These are phyloP conservation scores for Eumeta japonica DNA, from an alignment of 1,140 invertebrate genomes.

Conservation along the genomic window DNA sequence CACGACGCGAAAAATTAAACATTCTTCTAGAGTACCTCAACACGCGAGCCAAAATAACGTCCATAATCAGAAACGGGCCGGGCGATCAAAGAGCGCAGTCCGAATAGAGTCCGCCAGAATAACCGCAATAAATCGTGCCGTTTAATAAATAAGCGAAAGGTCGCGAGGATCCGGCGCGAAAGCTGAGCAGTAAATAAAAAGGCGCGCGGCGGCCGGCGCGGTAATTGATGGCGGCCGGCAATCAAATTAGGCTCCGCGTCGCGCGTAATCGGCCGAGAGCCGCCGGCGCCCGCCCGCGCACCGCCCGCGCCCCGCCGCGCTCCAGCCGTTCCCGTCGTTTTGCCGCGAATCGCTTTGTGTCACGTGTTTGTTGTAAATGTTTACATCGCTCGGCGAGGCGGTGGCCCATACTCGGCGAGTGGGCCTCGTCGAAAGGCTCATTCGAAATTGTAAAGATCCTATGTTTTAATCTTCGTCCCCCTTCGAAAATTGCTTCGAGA, in stretches of 20 bases:
- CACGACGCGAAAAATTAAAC: too few species aligned
- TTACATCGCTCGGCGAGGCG: too few species aligned
- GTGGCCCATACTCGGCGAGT: too few species aligned
- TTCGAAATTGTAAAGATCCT: too few species aligned
- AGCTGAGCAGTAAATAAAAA: conserved; percentile 41
- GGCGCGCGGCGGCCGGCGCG: conserved; percentile 29
- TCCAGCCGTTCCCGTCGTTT: conserved; percentile 4
- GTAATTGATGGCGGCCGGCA: conserved; percentile 46
- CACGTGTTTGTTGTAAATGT: too few species aligned
- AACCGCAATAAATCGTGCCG: conserved; percentile 27
- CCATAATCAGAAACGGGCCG: too few species aligned
- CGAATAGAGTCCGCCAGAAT: conserved; percentile 22
- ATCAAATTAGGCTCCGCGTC: conserved; percentile 51
- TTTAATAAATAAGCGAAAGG: conserved; percentile 27
- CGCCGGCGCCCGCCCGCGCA: conserved; percentile 38
- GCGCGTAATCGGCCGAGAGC: conserved; percentile 49
- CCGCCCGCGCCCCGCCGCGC: conserved; percentile 23
- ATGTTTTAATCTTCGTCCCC: too few species aligned
- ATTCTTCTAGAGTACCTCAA: too few species aligned
- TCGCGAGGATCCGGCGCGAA: conserved; percentile 22
- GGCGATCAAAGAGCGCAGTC: conserved; percentile 23
- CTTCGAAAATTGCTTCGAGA: too few species aligned
- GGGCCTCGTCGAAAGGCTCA: too few species aligned
- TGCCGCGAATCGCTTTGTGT: too few species aligned
- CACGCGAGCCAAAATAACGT: too few species aligned